phyloP scores from a whole-genome alignment of 2,113 vertebrate species.

The Dasypus novemcinctus region DNA sequence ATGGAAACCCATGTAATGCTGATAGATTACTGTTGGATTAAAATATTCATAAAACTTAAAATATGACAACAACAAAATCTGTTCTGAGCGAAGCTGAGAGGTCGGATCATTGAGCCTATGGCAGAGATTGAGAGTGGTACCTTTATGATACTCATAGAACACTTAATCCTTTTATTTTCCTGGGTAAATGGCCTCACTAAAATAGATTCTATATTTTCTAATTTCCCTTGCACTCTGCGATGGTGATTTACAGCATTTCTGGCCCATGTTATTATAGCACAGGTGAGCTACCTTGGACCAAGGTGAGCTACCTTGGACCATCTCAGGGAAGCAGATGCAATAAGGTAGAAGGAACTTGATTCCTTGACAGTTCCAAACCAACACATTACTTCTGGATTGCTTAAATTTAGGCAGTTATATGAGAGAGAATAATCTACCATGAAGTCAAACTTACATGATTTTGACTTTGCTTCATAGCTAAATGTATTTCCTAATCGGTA shows the following conservation, averaged over 20 bases:
- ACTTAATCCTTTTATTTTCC: neutral
- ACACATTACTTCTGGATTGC: neutral
- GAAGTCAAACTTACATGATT: neutral
- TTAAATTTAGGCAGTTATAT: neutral
- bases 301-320: neutral
- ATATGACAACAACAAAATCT: neutral
- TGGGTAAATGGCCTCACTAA: neutral
- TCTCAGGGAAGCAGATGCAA: accelerated
- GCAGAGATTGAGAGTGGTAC: neutral
- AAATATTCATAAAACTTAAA: constrained; percentile 14
- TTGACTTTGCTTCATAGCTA: neutral
- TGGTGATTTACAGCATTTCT: neutral
- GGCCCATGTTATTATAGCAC: neutral
- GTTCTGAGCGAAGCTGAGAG: neutral
- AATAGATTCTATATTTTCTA: too few species aligned
- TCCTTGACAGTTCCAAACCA: neutral
- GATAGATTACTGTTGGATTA: neutral
- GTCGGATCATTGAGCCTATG: neutral
- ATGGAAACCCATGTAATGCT: neutral
- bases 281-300: neutral
- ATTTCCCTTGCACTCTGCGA: neutral
- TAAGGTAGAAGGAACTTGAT: neutral
- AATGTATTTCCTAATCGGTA: neutral
- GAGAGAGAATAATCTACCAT: neutral
- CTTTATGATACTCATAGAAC: neutral